Base-by-base conservation (phyloP, 2,113 vertebrate genomes). In the Ursus arctos region DNA sequence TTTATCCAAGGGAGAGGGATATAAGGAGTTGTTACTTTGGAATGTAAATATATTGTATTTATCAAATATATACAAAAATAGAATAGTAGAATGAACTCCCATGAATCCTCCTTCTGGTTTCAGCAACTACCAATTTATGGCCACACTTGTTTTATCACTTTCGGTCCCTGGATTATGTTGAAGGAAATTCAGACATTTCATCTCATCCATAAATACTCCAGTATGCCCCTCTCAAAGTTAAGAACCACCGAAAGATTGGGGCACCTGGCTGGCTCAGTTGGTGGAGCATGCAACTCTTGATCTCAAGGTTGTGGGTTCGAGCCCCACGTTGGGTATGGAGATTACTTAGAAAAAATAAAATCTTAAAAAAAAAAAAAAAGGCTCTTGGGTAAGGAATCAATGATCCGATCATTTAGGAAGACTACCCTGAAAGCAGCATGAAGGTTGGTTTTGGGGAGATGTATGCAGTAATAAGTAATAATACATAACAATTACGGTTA, bases 151-250 rank as follows among this genome's bases (percentile, higher is more conserved):
- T 91, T 67, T 90, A 49, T 79, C 28, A 76, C 79, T 94, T 95
- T 33, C 74, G 49, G 6, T 84, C 65, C 21, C 69, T 95, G 55
- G 53, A 71, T 96, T 93, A 49, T 93, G 88, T 95, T 92, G 59
- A 97, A 91, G 86, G 61, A 96, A 86, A 86, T 33, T 10, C n/a
- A 88, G 11, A 67, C 21, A 67, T 84, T 63, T 87, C 31, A 88
- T 93, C 80, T 96, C 21, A 65, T 65, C 65, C 26, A 28, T 65
- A 76, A 61, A 9, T 83, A 80, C 67, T 76, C 24, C 22, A 55
- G 4, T 53, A 6, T 89, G 28, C 22, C 55, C 40, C 91, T 91
- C 53, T 83, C 8, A 92, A 91, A 79, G 19, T 57, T 92, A 89
- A 21, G 61, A 69, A 24, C 28, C 28, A 43, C 71, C 31, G 77